Conservation (phyloP, 2,797 vertebrate species). For the Lepidocolaptes lacrymiger region DNA sequence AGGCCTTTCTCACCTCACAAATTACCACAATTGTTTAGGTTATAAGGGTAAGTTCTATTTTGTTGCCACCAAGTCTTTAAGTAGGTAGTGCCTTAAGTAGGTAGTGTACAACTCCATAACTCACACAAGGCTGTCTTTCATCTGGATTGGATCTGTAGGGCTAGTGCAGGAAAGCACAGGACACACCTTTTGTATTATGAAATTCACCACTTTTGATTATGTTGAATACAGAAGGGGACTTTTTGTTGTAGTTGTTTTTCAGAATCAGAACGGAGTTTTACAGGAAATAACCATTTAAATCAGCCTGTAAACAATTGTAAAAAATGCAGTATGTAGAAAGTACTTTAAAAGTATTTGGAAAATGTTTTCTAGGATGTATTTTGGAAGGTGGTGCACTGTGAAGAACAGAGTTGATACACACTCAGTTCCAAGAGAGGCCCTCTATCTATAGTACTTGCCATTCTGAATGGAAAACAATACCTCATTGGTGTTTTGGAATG, state of each 20-base stretch:
- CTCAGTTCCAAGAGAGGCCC: not conserved
- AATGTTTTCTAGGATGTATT: not conserved
- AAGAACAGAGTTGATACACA: not conserved
- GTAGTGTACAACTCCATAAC: not conserved
- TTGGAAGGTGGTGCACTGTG: not conserved
- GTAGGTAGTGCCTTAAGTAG: not conserved
- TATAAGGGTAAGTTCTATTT: not conserved
- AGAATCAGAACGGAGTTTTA: not conserved
- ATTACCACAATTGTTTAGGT: not conserved
- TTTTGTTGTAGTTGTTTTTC: not conserved
- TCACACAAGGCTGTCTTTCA: not conserved
- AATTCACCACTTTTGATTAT: not conserved
- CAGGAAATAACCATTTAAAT: not conserved
- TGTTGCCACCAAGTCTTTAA: not conserved
- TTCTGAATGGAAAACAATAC: not conserved
- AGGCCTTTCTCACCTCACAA: not conserved
- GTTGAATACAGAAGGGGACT: not conserved
- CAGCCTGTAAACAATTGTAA: not conserved
- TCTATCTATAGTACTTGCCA: not conserved
- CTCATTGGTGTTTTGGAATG: not conserved
- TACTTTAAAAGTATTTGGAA: not conserved
- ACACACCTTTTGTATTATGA: not conserved
- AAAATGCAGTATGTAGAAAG: not conserved
- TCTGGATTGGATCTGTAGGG: not conserved
- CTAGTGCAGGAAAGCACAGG: not conserved